Percentiles rank a stretch among this genome's conserved stretches.
These are phyloP conservation scores for Drosophila cyrtoloma DNA, from an alignment of 2,888 invertebrate species.

Conservation along the genomic window DNA sequence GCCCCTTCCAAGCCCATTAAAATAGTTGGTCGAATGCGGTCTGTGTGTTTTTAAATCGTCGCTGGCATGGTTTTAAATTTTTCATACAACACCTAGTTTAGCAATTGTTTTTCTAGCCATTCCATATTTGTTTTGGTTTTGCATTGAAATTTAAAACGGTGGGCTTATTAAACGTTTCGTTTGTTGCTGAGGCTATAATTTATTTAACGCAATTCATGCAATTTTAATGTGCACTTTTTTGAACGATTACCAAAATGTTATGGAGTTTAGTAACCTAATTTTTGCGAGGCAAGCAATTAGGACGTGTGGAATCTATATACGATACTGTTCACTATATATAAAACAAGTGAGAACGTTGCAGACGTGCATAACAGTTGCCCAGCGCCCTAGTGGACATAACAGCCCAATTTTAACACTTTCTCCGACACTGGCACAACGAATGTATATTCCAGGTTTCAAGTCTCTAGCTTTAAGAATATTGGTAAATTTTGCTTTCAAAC, in stretches of 20 bases:
- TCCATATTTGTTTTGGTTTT: constrained; percentile 4
- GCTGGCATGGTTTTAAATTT: constrained; percentile 44
- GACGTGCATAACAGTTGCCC: too few species aligned
- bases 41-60: constrained; percentile 44
- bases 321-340: background rate
- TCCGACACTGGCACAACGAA: too few species aligned
- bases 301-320: background rate
- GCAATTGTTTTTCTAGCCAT: constrained; percentile 4
- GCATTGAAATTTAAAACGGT: constrained; percentile 53
- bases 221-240: constrained; percentile 27
- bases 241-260: too few species aligned
- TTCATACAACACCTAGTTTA: constrained; percentile 25
- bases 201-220: constrained; percentile 44
- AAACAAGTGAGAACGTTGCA: background rate
- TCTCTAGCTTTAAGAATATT: background rate
- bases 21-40: constrained; percentile 34
- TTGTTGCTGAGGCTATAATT: constrained; percentile 39
- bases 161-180: constrained; percentile 64
- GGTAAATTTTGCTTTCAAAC: background rate
- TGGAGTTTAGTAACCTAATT: background rate
- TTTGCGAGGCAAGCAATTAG: background rate
- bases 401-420: background rate
- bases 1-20: background rate
- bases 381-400: too few species aligned
- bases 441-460: background rate